A percentile compares a stretch with the other conserved stretches of the same genome.
phyloP scores from a whole-genome alignment of 1,140 invertebrate species.

The Panulirus ornatus region DNA sequence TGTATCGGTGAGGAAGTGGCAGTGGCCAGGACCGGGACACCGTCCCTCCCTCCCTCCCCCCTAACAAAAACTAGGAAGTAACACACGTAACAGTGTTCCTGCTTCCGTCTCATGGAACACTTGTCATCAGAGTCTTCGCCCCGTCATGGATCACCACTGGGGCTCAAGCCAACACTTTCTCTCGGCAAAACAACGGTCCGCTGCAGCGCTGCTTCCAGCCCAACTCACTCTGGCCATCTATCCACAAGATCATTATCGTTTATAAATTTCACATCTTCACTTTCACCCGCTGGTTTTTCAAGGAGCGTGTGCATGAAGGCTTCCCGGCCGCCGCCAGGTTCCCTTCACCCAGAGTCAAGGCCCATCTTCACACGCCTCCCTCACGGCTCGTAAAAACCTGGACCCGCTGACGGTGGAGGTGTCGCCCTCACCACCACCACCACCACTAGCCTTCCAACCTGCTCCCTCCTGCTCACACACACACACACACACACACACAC shows the following conservation, averaged over 20 bases:
- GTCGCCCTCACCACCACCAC: not conserved
- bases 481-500: slow-evolving; percentile 31
- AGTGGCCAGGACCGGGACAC: not conserved
- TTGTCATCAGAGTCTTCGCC: no score
- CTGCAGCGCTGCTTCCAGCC: not conserved
- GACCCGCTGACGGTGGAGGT: not conserved
- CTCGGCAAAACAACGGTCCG: no score
- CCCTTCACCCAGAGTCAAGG: slow-evolving; percentile 11
- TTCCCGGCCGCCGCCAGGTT: not conserved
- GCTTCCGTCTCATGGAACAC: not conserved
- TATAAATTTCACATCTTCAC: not conserved
- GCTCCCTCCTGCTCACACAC: not conserved
- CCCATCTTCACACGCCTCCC: slow-evolving; percentile 7
- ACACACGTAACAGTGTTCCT: not conserved
- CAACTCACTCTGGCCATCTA: not conserved
- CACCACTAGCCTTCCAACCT: not conserved
- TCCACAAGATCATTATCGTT: not conserved
- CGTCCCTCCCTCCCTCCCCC: not conserved
- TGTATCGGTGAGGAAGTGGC: not conserved
- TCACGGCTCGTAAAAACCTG: not conserved
- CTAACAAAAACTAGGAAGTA: not conserved
- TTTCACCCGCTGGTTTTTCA: not conserved
- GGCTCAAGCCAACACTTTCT: no score
- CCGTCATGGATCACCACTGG: no score
- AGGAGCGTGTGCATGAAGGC: not conserved